A percentile compares a stretch with the other conserved stretches of the same genome.
These are phyloP conservation scores for Ptilorrhoa leucosticta DNA, from an alignment of 2,113 vertebrate species.

Conservation along the genomic window DNA sequence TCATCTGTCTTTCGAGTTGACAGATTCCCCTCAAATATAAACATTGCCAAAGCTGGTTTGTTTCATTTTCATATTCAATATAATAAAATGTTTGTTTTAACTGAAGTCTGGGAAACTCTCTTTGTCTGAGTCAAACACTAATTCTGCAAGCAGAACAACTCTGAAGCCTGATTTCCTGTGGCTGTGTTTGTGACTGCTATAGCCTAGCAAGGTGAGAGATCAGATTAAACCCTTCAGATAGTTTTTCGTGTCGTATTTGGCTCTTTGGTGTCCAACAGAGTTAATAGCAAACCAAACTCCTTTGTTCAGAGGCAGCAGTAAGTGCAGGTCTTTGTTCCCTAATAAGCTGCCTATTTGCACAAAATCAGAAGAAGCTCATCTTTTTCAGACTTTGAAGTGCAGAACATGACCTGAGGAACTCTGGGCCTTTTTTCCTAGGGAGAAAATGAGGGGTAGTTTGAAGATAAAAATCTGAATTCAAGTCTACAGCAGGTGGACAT, in stretches of 20 bases:
- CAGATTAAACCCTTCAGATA: not conserved
- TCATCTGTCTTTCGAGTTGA: not conserved
- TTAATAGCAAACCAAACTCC: not conserved
- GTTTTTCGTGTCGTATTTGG: not conserved
- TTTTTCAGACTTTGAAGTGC: not conserved
- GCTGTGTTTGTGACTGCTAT: not conserved
- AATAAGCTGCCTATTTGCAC: not conserved
- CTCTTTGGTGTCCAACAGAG: not conserved
- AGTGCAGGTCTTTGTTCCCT: not conserved
- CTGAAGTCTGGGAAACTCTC: not conserved
- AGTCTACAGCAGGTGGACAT: not conserved
- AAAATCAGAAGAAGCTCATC: not conserved
- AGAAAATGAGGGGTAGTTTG: not conserved
- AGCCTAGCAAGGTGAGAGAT: not conserved
- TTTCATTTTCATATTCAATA: not conserved
- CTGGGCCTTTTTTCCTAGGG: accelerated
- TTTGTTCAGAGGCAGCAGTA: not conserved
- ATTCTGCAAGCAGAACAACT: not conserved
- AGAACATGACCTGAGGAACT: not conserved
- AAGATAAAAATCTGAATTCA: not conserved
- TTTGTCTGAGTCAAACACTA: not conserved
- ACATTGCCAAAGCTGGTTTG: not conserved
- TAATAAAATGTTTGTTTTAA: not conserved
- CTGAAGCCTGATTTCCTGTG: not conserved
- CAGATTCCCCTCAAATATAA: not conserved